Conservation (phyloP, 2,113 vertebrate species). For the Thunnus maccoyii region DNA sequence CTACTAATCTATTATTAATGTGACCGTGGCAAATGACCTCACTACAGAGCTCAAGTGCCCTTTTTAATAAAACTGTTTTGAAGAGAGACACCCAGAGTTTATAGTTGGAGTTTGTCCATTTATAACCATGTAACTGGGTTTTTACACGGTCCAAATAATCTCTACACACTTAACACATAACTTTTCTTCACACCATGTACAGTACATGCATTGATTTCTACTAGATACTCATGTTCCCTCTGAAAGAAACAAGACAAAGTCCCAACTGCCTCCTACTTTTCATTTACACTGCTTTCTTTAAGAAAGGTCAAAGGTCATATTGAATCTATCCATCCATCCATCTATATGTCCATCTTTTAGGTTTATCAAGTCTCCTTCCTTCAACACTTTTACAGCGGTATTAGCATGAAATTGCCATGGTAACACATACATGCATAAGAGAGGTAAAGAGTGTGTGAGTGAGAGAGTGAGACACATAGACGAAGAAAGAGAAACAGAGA, state of each 20-base stretch:
- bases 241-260: neutral
- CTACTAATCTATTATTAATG: neutral
- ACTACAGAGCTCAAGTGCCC: neutral
- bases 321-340: neutral
- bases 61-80: constrained; percentile 1
- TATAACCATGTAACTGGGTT: neutral
- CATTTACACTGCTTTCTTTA: neutral
- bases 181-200: too few relatives aligned
- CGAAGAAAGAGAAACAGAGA: constrained; percentile 19
- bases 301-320: constrained; percentile 7
- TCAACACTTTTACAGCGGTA: constrained; percentile 37
- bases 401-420: constrained; percentile 73
- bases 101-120: neutral
- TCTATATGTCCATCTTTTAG: constrained; percentile 8
- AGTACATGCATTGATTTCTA: neutral
- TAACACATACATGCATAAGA: constrained; percentile 62
- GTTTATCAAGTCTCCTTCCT: constrained; percentile 16
- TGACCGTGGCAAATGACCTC: neutral
- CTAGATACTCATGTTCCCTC: neutral
- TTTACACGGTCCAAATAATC: neutral
- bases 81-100: neutral
- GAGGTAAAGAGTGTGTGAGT: constrained; percentile 32
- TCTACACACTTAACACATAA: too few relatives aligned
- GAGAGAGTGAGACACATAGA: neutral
- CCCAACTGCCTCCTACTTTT: too few relatives aligned